A percentile compares a stretch with the other conserved stretches of the same genome.
Evolutionary conservation across 2,113 vertebrate genomes (phyloP).

Genomic region (Girardinichthys multiradiatus): DNA sequence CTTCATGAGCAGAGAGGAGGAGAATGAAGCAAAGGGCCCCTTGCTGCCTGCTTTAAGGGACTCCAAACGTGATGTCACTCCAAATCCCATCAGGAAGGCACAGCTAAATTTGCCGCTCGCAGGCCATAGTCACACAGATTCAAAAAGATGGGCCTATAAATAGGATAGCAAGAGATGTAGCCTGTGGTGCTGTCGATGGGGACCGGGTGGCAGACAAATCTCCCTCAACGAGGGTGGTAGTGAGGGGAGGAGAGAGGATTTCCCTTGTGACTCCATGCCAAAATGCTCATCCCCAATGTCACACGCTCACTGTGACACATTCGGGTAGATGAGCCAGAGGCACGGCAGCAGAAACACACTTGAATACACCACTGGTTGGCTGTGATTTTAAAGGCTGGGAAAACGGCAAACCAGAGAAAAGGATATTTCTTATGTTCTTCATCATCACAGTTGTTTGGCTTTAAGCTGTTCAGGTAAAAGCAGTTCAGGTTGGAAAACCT

Average conservation of each 20-base stretch:
- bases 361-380: constrained; percentile 3
- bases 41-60: constrained; percentile 62
- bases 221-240: constrained; percentile 33
- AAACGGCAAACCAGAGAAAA: constrained; percentile 9
- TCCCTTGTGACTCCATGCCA: constrained; percentile 62
- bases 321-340: constrained; percentile 31
- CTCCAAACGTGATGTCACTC: constrained; percentile 72
- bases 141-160: constrained; percentile 59
- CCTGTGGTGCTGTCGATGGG: constrained; percentile 60
- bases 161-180: constrained; percentile 49
- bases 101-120: constrained; percentile 57
- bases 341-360: constrained; percentile 22
- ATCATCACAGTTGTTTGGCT: constrained; percentile 4
- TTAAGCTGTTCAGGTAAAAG: constrained; percentile 2
- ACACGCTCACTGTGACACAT: constrained; percentile 38
- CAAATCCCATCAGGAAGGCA: constrained; percentile 69
- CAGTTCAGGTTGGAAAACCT: not conserved
- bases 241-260: constrained; percentile 44
- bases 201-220: constrained; percentile 59
- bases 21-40: constrained; percentile 15
- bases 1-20: constrained; percentile 14
- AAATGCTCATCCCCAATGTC: constrained; percentile 64
- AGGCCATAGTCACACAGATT: constrained; percentile 68
- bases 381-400: constrained; percentile 18
- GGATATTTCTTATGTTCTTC: constrained; percentile 5